Conservation (phyloP, 2,888 invertebrate species). For the Pyrochroa serraticornis region DNA sequence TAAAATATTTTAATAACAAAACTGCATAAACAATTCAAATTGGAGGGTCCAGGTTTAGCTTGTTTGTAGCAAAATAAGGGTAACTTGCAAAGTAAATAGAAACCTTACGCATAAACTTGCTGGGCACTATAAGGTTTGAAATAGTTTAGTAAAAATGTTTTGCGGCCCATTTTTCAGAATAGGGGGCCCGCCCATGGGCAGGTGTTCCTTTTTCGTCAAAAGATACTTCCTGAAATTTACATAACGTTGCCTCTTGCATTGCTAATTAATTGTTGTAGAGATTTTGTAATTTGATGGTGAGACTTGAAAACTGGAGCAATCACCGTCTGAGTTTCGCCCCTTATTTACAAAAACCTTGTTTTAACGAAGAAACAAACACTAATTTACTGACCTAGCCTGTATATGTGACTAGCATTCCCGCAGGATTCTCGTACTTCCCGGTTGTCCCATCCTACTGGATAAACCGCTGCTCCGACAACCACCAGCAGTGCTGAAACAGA, state of each 20-base stretch:
- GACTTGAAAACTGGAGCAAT: neutral
- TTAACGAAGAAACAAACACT: slow-evolving; percentile 1
- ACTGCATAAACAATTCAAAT: no score
- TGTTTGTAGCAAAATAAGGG: no score
- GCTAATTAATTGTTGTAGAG: neutral
- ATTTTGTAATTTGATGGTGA: neutral
- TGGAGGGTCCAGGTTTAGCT: no score
- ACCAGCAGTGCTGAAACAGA: slow-evolving; percentile 63
- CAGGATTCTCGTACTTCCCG: slow-evolving; percentile 68
- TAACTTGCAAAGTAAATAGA: no score
- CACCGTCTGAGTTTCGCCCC: no score
- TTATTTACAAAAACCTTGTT: no score
- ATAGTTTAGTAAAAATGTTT: no score
- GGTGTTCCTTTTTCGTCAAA: slow-evolving; percentile 10
- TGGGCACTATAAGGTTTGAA: no score
- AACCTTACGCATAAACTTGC: no score
- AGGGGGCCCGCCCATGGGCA: slow-evolving; percentile 10
- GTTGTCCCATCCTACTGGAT: slow-evolving; percentile 70
- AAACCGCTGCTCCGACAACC: slow-evolving; percentile 64
- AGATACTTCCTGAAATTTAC: slow-evolving; percentile 6
- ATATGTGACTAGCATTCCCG: slow-evolving; percentile 63
- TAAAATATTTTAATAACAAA: no score
- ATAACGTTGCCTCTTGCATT: slow-evolving; percentile 12
- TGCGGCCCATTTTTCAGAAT: slow-evolving; percentile 1
- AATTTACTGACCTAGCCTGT: slow-evolving; percentile 63